phyloP scores from a whole-genome alignment of 2,888 invertebrate genomes.

The Stenodera caucasica region DNA sequence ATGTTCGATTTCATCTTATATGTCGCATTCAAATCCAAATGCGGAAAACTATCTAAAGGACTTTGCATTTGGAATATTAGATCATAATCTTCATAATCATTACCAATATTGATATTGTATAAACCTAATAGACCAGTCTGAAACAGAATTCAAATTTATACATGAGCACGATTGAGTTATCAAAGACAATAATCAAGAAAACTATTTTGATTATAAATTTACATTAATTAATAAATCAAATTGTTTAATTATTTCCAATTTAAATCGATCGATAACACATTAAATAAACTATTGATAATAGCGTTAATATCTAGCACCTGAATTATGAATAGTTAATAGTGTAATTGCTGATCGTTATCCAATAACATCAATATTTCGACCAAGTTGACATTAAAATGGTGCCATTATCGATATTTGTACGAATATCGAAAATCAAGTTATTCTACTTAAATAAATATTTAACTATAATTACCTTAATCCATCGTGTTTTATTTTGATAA shows the following conservation, averaged over 20 bases:
- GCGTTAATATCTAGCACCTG: background rate
- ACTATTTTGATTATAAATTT: too few species aligned
- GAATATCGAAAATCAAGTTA: too few species aligned
- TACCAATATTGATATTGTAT: constrained; percentile 56
- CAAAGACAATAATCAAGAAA: background rate
- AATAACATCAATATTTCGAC: background rate
- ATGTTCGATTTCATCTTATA: constrained; percentile 58
- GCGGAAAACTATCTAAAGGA: constrained; percentile 59
- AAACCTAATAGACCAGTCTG: constrained; percentile 58
- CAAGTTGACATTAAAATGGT: background rate
- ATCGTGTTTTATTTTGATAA: constrained; percentile 52
- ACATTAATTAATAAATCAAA: background rate
- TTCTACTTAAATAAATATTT: too few species aligned
- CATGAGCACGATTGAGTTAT: background rate
- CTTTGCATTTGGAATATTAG: constrained; percentile 59
- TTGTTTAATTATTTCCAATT: background rate
- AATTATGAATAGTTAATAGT: background rate
- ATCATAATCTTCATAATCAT: constrained; percentile 49
- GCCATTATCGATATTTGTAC: too few species aligned
- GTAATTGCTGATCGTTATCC: background rate
- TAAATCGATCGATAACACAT: background rate
- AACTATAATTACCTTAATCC: constrained; percentile 54
- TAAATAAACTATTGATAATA: background rate
- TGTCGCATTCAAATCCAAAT: constrained; percentile 55
- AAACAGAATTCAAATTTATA: constrained; percentile 34